Percentiles rank a stretch among this genome's conserved stretches.
Conservation (phyloP, 2,888 invertebrate genomes). For the Chaetogeoica ovagalla region DNA sequence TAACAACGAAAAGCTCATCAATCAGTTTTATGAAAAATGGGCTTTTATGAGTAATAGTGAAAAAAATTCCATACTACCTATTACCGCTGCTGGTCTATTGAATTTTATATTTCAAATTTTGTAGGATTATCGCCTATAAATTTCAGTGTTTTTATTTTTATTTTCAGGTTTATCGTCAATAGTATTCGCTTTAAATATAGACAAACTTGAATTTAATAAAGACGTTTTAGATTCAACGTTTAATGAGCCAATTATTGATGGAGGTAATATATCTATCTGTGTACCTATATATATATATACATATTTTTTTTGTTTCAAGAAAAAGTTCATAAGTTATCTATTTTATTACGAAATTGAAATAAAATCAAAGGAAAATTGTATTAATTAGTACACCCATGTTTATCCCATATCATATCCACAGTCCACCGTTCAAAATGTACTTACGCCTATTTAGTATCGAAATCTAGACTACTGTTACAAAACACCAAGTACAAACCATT, state of each 20-base stretch:
- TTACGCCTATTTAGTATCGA: too few species aligned
- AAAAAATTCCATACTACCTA: slow-evolving; percentile 75
- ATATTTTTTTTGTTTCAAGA: background rate
- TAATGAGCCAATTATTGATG: slow-evolving; percentile 48
- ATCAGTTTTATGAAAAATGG: slow-evolving; percentile 81
- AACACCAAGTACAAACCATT: too few species aligned
- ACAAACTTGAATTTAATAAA: slow-evolving; percentile 75
- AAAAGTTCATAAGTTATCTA: background rate
- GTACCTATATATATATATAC: too few species aligned
- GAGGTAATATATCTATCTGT: slow-evolving; percentile 28
- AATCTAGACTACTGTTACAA: too few species aligned
- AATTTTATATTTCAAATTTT: slow-evolving; percentile 7
- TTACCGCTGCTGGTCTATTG: slow-evolving; percentile 77
- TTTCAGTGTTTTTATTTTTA: background rate
- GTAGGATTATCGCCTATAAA: background rate
- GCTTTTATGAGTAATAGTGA: slow-evolving; percentile 82
- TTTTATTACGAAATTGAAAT: background rate
- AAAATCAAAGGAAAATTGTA: too few species aligned
- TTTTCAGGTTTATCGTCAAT: slow-evolving; percentile 78
- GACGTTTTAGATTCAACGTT: slow-evolving; percentile 58
- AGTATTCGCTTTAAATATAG: slow-evolving; percentile 89
- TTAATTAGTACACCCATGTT: too few species aligned
- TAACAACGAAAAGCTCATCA: slow-evolving; percentile 67
- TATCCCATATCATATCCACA: too few species aligned
- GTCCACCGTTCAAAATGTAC: too few species aligned